phyloP scores from a whole-genome alignment of 2,888 invertebrate species.

The Hypomecis punctinalis region DNA sequence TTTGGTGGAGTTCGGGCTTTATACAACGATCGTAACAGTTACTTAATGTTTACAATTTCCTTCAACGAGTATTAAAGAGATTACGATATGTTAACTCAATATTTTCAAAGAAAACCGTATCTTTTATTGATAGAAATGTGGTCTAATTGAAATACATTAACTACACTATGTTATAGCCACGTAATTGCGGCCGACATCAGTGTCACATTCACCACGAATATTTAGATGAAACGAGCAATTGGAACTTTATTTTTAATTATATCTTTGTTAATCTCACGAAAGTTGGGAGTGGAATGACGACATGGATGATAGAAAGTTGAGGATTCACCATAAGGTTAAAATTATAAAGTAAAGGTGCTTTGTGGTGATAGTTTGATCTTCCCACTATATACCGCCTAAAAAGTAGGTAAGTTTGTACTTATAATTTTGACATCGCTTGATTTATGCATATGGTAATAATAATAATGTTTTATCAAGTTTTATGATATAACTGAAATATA shows the following conservation, averaged over 20 bases:
- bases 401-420: too few relatives aligned
- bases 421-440: too few relatives aligned
- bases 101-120: slow-evolving; percentile 15
- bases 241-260: slow-evolving; percentile 66
- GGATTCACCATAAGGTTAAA: too few relatives aligned
- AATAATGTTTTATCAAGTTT: too few relatives aligned
- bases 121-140: slow-evolving; percentile 27
- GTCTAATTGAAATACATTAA: slow-evolving; percentile 32
- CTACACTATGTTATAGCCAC: slow-evolving; percentile 33
- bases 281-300: slow-evolving; percentile 59
- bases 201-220: slow-evolving; percentile 31
- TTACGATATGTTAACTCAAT: slow-evolving; percentile 21
- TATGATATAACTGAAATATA: too few relatives aligned
- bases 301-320: too few relatives aligned
- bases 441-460: too few relatives aligned
- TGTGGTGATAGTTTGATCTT: too few relatives aligned
- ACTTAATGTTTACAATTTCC: slow-evolving; percentile 33
- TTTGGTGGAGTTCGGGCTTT: too few relatives aligned
- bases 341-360: too few relatives aligned
- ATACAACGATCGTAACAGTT: slow-evolving; percentile 18
- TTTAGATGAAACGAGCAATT: slow-evolving; percentile 42
- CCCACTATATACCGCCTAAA: too few relatives aligned
- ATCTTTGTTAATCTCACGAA: slow-evolving; percentile 57
- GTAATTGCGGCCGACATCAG: slow-evolving; percentile 31
- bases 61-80: slow-evolving; percentile 22